Conservation (phyloP, 2,888 invertebrate species). For the Hipparchia semele region DNA sequence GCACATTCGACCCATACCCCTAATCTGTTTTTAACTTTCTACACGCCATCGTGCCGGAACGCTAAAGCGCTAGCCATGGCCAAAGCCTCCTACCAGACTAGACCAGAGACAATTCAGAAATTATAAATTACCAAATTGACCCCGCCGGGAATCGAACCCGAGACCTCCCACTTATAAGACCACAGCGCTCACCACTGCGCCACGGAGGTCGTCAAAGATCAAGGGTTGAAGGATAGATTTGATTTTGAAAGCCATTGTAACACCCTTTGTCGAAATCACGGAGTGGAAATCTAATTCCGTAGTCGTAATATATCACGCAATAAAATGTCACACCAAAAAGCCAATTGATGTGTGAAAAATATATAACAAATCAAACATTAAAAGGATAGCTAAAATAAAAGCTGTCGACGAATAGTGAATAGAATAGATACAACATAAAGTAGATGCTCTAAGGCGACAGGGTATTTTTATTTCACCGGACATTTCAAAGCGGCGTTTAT, state of each 20-base stretch:
- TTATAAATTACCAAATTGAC: too few species aligned
- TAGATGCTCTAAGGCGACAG: not conserved
- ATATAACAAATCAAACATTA: constrained; percentile 17
- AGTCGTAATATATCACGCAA: constrained; percentile 7
- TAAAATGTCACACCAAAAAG: constrained; percentile 20
- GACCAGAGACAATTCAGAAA: too few species aligned
- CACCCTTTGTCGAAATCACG: not conserved
- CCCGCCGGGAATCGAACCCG: too few species aligned
- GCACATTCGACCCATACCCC: too few species aligned
- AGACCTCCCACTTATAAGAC: too few species aligned
- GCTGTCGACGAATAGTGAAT: constrained; percentile 4
- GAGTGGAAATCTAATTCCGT: not conserved
- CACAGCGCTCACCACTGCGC: too few species aligned
- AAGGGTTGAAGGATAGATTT: too few species aligned
- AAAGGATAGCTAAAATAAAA: constrained; percentile 18
- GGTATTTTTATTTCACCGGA: constrained; percentile 49
- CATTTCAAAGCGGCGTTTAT: constrained; percentile 45
- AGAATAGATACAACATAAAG: constrained; percentile 22
- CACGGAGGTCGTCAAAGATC: too few species aligned
- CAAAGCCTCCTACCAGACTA: too few species aligned
- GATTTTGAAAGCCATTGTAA: not conserved
- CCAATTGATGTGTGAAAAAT: constrained; percentile 18
- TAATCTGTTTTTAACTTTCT: too few species aligned
- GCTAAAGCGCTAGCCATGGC: too few species aligned
- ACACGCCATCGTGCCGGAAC: too few species aligned